These are phyloP conservation scores for Actinia equina DNA, from an alignment of 64 coral and sea anemone species.

Conservation along the genomic window DNA sequence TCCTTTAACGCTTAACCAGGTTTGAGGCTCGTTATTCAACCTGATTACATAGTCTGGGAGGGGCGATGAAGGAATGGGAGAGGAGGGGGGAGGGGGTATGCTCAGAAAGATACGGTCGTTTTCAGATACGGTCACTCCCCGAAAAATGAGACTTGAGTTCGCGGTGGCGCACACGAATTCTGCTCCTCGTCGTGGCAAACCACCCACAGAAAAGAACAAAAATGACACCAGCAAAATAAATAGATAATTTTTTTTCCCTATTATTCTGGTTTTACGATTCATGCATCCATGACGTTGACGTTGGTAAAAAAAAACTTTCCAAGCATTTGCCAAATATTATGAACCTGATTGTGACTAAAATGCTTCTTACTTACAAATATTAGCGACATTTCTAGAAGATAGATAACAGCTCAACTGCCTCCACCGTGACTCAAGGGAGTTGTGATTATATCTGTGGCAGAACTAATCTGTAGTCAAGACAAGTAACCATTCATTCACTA, in stretches of 20 bases:
- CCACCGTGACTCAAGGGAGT: too few species aligned
- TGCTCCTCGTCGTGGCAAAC: background rate
- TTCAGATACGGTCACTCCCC: too few species aligned
- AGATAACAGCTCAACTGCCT: too few species aligned
- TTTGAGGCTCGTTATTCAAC: background rate
- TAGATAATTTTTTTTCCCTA: background rate
- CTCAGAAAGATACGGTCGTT: too few species aligned
- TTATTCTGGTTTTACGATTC: slow-evolving; percentile 3
- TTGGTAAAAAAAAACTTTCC: background rate
- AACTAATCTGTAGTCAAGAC: too few species aligned
- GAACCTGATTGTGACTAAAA: background rate
- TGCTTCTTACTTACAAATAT: background rate
- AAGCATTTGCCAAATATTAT: background rate
- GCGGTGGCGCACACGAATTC: background rate
- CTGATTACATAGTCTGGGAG: background rate
- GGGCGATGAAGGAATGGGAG: too few species aligned
- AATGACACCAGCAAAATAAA: background rate
- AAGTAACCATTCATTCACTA: too few species aligned
- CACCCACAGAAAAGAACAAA: background rate
- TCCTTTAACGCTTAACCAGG: too few species aligned
- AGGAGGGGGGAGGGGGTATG: background rate
- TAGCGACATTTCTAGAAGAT: too few species aligned
- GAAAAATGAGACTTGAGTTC: too few species aligned
- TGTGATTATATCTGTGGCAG: too few species aligned
- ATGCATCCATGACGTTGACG: background rate